phyloP scores from a whole-genome alignment of 1,140 invertebrate genomes.

The Caenorhabditis inopinata region DNA sequence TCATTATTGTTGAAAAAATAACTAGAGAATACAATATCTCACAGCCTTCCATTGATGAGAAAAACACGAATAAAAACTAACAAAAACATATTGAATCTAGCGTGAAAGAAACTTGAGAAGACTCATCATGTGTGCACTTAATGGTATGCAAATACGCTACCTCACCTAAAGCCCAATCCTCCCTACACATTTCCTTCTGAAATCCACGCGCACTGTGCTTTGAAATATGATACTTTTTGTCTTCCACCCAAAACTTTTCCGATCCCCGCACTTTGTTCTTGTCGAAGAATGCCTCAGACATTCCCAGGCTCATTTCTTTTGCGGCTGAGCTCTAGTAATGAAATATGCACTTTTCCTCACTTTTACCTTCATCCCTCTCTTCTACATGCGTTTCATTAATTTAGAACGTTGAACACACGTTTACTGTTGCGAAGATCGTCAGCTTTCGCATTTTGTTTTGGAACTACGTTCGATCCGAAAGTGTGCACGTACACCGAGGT shows the following conservation, averaged over 20 bases:
- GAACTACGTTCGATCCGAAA: no score
- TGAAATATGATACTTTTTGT: conserved; percentile 26
- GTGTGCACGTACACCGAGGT: no score
- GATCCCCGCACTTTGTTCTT: conserved; percentile 32
- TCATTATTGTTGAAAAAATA: not conserved
- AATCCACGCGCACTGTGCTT: conserved; percentile 29
- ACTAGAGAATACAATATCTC: not conserved
- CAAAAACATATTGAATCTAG: conserved; percentile 27
- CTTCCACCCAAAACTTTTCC: conserved; percentile 9
- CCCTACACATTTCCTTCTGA: conserved; percentile 24
- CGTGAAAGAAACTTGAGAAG: conserved; percentile 24
- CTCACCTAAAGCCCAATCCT: conserved; percentile 28
- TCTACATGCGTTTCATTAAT: not conserved
- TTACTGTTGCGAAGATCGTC: no score
- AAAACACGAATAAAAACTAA: conserved; percentile 5
- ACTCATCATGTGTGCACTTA: conserved; percentile 34
- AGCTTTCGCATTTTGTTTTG: no score
- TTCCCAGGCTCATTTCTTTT: conserved; percentile 34
- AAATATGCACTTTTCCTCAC: conserved; percentile 28
- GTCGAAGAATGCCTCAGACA: conserved; percentile 22
- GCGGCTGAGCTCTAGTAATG: conserved; percentile 16
- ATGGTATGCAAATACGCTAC: conserved; percentile 27
- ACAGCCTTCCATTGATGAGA: not conserved
- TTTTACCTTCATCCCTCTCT: not conserved
- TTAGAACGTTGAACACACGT: not conserved